Percentiles rank a stretch among this genome's conserved stretches.
Evolutionary conservation across 1,140 invertebrate genomes (phyloP).

Genomic region (Pseudomyrmex gracilis): DNA sequence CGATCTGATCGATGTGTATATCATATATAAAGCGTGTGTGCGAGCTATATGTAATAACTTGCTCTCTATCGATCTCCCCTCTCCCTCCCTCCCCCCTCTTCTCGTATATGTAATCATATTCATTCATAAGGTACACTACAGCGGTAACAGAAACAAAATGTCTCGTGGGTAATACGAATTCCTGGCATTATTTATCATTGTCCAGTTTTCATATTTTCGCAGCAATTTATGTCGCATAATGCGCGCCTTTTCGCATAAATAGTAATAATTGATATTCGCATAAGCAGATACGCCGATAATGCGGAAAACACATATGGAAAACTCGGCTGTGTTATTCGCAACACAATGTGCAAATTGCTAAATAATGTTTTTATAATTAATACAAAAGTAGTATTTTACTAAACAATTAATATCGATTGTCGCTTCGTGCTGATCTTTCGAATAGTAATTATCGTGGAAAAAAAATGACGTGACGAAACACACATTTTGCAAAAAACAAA

Average conservation of each 20-base stretch:
- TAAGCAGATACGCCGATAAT: conserved; percentile 1
- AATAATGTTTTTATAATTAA: background rate
- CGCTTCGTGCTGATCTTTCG: too few species aligned
- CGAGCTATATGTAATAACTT: conserved; percentile 29
- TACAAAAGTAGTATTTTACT: too few species aligned
- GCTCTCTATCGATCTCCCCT: conserved; percentile 21
- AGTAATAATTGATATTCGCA: conserved; percentile 34
- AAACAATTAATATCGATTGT: too few species aligned
- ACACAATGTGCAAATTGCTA: background rate
- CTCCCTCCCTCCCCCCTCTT: conserved; percentile 20
- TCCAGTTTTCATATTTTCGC: conserved; percentile 52
- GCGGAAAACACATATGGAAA: background rate
- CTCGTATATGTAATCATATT: conserved; percentile 47
- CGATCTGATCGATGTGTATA: conserved; percentile 63
- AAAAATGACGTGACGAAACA: too few species aligned
- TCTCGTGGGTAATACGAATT: conserved; percentile 57
- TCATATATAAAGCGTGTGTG: conserved; percentile 28
- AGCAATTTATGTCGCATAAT: conserved; percentile 44
- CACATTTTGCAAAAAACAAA: too few species aligned
- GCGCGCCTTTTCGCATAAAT: conserved; percentile 22
- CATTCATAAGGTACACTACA: conserved; percentile 67
- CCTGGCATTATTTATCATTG: conserved; percentile 54
- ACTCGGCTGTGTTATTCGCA: background rate
- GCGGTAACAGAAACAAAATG: conserved; percentile 48
- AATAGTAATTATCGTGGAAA: too few species aligned